Evolutionary conservation across 2,888 invertebrate genomes (phyloP), one percentile per base, ranked within the genome.

Genomic region (Meta bourneti): DNA sequence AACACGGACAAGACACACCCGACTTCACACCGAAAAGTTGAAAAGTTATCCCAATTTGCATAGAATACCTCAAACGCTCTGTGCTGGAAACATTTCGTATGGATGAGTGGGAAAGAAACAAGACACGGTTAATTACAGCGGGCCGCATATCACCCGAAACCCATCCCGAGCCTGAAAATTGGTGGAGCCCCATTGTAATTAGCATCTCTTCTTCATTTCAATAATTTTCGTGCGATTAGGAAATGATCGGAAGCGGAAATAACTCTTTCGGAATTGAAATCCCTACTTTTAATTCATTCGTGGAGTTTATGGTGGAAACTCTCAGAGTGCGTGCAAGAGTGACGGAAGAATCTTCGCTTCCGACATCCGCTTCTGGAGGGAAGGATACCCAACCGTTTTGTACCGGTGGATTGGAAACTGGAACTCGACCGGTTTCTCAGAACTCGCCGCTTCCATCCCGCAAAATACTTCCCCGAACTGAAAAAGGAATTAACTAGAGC

Each of bases 141-240:
- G 61, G 61, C 11, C 5, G 61, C 8, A 16, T 61, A 61, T 16
- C 61, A 7, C 34, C 34, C 34, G 34, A 34, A 34, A 34, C 34
- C 34, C 34, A 16, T 11, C 61, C 7, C 61, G 8, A 9, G 11
- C 61, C 61, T 61, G 13, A 16, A 61, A 61, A 61, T 61, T 61
- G 61, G 61, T 7, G 61, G 5, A 61, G 74, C 34, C 48, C 51
- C 84, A 52, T 13, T 84, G n/a, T 84, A 84, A 84, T 84, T 84
- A 75, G 74, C 61, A 16, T 79, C 20, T 54, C 74, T 75, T 84
- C 84, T 84, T 75, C 74, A 74, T 84, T 75, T 75, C 61, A 84
- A 75, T 84, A 74, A 75, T 72, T 61, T 82, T 13, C 82, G 75
- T 75, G 84, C 84, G 72, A 84, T 84, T 84, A 75, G 54, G 48